Percentiles rank a stretch among this genome's conserved stretches.
phyloP scores from a whole-genome alignment of 2,888 invertebrate genomes.

The Abscondita cerata region DNA sequence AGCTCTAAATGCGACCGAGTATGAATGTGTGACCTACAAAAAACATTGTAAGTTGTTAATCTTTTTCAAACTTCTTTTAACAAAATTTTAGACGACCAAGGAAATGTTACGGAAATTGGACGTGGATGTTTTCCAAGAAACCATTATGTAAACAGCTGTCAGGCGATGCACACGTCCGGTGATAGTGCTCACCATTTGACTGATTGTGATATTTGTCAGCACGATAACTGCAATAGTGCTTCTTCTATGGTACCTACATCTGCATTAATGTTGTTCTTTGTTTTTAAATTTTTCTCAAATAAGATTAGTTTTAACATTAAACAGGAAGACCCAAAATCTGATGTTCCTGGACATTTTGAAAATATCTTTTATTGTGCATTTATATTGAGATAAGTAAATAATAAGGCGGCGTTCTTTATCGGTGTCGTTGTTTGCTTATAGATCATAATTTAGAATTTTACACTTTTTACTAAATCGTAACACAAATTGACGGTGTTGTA shows the following conservation, averaged over 20 bases:
- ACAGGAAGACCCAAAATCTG: no score
- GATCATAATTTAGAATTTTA: no score
- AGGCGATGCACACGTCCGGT: not conserved
- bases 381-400: no score
- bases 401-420: no score
- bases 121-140: conserved; percentile 2
- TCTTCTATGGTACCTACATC: not conserved
- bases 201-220: not conserved
- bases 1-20: not conserved
- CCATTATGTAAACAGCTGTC: not conserved
- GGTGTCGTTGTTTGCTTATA: no score
- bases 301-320: no score
- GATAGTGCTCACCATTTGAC: not conserved
- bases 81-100: not conserved
- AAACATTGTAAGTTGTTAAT: not conserved
- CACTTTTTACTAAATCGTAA: no score
- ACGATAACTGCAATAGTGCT: not conserved
- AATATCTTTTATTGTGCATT: no score
- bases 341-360: no score
- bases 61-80: not conserved
- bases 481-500: no score
- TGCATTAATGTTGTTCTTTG: no score
- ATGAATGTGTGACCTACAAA: not conserved
- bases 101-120: not conserved
- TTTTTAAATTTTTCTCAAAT: no score